A percentile compares a stretch with the other conserved stretches of the same genome.
Conservation (phyloP, 2,888 invertebrate species). For the Hoplodrina ambigua region DNA sequence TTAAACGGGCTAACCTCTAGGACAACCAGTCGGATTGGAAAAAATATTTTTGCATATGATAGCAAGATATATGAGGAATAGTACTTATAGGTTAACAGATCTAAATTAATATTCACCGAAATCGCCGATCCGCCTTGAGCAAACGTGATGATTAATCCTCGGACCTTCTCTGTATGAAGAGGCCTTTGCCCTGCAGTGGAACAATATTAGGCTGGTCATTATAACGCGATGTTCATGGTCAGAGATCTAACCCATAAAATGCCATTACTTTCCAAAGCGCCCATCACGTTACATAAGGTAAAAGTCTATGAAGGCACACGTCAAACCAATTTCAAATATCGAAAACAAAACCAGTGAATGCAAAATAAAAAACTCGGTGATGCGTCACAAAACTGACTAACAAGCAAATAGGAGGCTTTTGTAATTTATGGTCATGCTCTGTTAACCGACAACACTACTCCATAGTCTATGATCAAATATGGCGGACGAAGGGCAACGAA, state of each 20-base stretch:
- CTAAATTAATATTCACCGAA: too few relatives aligned
- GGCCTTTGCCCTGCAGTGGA: too few relatives aligned
- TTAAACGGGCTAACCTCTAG: too few relatives aligned
- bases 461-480: conserved; percentile 81
- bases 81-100: too few relatives aligned
- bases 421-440: conserved; percentile 82
- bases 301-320: conserved; percentile 26
- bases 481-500: conserved; percentile 77
- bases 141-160: too few relatives aligned
- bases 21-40: too few relatives aligned
- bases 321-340: conserved; percentile 46
- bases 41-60: too few relatives aligned
- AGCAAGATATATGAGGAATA: too few relatives aligned
- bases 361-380: conserved; percentile 75
- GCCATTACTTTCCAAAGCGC: conserved; percentile 21
- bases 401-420: conserved; percentile 77
- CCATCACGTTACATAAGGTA: conserved; percentile 32
- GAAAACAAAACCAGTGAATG: conserved; percentile 61
- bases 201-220: not conserved
- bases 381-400: conserved; percentile 75
- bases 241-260: conserved; percentile 11
- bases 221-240: conserved; percentile 17
- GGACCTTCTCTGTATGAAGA: too few relatives aligned
- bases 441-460: conserved; percentile 76
- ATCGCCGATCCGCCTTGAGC: too few relatives aligned